Conservation (phyloP, 2,797 vertebrate species). For the Anabacerthia variegaticeps region DNA sequence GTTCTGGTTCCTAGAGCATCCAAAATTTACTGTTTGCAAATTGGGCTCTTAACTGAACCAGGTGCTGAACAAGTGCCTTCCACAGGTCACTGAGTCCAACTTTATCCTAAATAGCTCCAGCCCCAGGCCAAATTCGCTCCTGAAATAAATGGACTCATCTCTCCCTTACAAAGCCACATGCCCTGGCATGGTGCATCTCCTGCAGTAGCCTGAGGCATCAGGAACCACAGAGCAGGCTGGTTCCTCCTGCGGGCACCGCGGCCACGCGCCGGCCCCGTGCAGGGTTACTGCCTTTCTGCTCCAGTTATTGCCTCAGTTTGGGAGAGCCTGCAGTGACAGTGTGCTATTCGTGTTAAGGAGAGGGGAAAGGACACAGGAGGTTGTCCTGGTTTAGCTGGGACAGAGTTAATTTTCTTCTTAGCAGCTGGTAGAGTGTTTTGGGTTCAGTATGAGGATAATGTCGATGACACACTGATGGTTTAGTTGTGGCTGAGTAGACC, state of each 20-base stretch:
- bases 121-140: constrained; percentile 25
- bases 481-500: background rate
- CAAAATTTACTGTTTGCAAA: constrained; percentile 20
- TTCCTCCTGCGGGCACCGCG: background rate
- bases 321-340: background rate
- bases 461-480: background rate
- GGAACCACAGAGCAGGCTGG: background rate
- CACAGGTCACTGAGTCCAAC: constrained; percentile 29
- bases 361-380: background rate
- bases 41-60: constrained; percentile 7
- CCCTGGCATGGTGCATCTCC: constrained; percentile 12
- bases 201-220: background rate
- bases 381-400: background rate
- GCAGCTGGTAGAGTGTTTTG: background rate
- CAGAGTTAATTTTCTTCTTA: background rate
- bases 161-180: background rate
- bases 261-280: background rate
- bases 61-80: constrained; percentile 43
- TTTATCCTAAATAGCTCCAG: constrained; percentile 10
- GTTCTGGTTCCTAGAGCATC: background rate
- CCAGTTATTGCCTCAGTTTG: background rate
- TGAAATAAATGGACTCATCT: background rate
- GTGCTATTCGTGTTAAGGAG: background rate
- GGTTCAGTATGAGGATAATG: background rate
- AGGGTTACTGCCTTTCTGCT: constrained; percentile 17